Conservation (phyloP, 2,888 invertebrate genomes). For the Eugnorisma glareosa region DNA sequence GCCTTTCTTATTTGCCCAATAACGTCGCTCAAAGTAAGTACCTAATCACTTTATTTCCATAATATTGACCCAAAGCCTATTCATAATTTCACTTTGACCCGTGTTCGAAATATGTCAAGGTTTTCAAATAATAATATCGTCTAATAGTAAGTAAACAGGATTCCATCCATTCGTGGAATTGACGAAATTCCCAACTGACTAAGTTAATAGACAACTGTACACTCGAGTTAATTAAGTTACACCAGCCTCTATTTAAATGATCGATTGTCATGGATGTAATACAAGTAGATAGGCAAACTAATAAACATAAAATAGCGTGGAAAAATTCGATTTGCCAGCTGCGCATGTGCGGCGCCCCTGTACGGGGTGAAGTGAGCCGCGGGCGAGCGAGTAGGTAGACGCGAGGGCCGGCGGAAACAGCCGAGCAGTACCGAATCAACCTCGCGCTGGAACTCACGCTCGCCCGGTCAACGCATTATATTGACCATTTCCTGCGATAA, state of each 20-base stretch:
- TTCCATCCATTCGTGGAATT: constrained; percentile 17
- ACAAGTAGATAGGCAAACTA: constrained; percentile 59
- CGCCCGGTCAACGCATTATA: constrained; percentile 83
- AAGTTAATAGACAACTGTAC: constrained; percentile 21
- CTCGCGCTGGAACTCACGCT: constrained; percentile 81
- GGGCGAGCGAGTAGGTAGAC: constrained; percentile 57
- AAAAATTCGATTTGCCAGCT: constrained; percentile 73
- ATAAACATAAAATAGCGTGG: constrained; percentile 66
- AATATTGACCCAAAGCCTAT: background rate
- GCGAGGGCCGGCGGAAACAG: constrained; percentile 78
- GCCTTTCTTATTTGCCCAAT: background rate
- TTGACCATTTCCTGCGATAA: constrained; percentile 86
- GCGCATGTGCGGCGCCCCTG: constrained; percentile 80
- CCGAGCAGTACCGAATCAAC: constrained; percentile 87
- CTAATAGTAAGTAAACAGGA: constrained; percentile 33
- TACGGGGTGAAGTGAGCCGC: constrained; percentile 75
- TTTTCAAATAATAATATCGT: constrained; percentile 20
- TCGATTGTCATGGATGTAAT: constrained; percentile 62
- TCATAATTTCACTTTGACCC: constrained; percentile 23
- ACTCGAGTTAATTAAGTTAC: constrained; percentile 59
- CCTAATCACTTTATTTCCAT: constrained; percentile 11
- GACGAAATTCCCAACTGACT: constrained; percentile 39
- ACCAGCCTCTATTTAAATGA: constrained; percentile 59
- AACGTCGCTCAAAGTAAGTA: background rate
- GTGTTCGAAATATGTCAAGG: constrained; percentile 56